A percentile compares a stretch with the other conserved stretches of the same genome.
phyloP scores from a whole-genome alignment of 2,797 vertebrate genomes.

The Anguilla pacifica region DNA sequence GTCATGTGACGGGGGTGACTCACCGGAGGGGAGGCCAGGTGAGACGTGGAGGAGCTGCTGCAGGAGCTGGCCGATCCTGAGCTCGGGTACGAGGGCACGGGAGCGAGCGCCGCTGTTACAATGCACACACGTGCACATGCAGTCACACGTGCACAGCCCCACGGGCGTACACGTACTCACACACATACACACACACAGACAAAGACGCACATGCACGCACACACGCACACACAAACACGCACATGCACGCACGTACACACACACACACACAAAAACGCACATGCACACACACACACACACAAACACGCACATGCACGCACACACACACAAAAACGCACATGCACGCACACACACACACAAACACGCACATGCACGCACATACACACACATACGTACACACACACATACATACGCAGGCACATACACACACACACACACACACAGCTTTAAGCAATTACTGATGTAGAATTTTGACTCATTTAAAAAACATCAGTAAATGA shows the following conservation, averaged over 20 bases:
- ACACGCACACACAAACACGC: too few species aligned
- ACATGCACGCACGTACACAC: too few species aligned
- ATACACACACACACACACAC: neutral
- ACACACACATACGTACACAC: too few species aligned
- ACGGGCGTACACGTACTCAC: neutral
- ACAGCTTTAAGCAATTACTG: neutral
- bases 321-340: too few species aligned
- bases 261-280: too few species aligned
- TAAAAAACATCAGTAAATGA: neutral
- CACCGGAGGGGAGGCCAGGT: constrained; percentile 87
- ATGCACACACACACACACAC: too few species aligned
- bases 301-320: too few species aligned
- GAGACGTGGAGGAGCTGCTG: constrained; percentile 86
- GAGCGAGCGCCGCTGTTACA: constrained; percentile 77
- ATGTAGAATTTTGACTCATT: neutral
- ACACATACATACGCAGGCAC: too few species aligned
- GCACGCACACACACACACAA: neutral
- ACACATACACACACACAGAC: too few species aligned
- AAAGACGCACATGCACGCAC: too few species aligned
- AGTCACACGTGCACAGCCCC: constrained; percentile 24
- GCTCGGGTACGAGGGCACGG: constrained; percentile 80
- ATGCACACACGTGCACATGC: neutral
- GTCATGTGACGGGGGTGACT: constrained; percentile 6
- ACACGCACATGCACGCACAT: neutral
- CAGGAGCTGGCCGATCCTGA: constrained; percentile 87